Evolutionary conservation across 2,113 vertebrate species (phyloP).

Genomic region (Antigone vipio): DNA sequence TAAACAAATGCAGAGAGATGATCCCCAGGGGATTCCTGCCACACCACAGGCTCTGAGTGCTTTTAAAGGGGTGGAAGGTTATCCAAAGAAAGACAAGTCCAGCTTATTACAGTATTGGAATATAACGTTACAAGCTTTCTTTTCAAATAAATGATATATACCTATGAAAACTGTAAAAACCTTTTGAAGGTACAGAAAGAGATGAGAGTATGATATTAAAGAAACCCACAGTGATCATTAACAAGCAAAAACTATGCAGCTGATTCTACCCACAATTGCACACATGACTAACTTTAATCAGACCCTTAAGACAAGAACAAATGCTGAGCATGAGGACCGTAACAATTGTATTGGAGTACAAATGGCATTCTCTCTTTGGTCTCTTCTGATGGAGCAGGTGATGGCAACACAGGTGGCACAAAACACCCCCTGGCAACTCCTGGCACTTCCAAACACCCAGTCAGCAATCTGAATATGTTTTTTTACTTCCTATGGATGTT

Average conservation of each 20-base stretch:
- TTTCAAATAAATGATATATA: background rate
- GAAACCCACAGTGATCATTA: background rate
- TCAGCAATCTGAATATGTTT: background rate
- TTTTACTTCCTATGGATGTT: background rate
- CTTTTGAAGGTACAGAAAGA: background rate
- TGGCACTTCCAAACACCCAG: background rate
- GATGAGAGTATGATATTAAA: background rate
- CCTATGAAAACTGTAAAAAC: background rate
- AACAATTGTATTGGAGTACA: background rate
- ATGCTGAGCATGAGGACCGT: background rate
- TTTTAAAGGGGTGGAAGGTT: constrained; percentile 17
- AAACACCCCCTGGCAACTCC: background rate
- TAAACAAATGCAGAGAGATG: constrained; percentile 15
- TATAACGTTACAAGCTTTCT: background rate
- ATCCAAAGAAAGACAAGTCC: constrained; percentile 23
- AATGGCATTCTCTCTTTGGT: background rate
- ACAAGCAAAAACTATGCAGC: background rate
- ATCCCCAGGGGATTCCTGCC: background rate
- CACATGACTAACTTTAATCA: background rate
- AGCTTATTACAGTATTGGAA: background rate
- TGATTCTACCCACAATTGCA: background rate
- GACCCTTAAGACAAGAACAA: background rate
- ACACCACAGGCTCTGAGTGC: constrained; percentile 11
- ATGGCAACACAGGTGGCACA: background rate
- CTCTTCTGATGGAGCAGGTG: background rate